Conservation (phyloP, 2,797 vertebrate species). For the Chaetodon trifasciatus region DNA sequence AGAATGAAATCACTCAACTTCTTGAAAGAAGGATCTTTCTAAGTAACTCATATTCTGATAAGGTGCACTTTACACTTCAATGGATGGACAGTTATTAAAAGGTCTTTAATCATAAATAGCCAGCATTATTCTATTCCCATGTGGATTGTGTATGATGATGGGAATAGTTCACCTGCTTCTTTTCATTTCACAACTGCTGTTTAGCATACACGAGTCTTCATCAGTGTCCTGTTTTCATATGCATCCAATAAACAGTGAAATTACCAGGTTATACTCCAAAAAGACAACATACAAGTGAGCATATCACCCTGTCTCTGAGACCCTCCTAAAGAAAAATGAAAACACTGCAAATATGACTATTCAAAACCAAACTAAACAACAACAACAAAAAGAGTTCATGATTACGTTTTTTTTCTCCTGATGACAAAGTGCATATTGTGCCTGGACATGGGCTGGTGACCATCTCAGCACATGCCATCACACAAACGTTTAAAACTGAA, state of each 20-base stretch:
- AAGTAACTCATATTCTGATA: slow-evolving; percentile 58
- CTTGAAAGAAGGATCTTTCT: slow-evolving; percentile 25
- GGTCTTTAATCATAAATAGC: slow-evolving; percentile 54
- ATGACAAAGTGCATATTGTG: slow-evolving; percentile 76
- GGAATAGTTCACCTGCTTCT: slow-evolving; percentile 41
- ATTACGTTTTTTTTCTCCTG: slow-evolving; percentile 42
- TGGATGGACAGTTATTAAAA: slow-evolving; percentile 48
- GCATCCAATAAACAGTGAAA: slow-evolving; percentile 54
- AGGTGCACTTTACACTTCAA: slow-evolving; percentile 76
- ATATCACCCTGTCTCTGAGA: slow-evolving; percentile 53
- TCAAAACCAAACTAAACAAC: slow-evolving; percentile 57
- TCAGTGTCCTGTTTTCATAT: slow-evolving; percentile 51
- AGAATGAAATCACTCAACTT: slow-evolving; percentile 55
- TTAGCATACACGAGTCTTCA: slow-evolving; percentile 34
- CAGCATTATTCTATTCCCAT: slow-evolving; percentile 57
- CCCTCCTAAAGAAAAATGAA: slow-evolving; percentile 2
- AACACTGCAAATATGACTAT: slow-evolving; percentile 64
- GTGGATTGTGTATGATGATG: slow-evolving; percentile 51
- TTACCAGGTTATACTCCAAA: slow-evolving; percentile 52
- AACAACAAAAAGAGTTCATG: slow-evolving; percentile 39
- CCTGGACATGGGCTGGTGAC: slow-evolving; percentile 53
- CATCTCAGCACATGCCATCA: slow-evolving; percentile 58
- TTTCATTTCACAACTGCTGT: slow-evolving; percentile 11
- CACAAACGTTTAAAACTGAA: slow-evolving; percentile 29
- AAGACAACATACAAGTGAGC: slow-evolving; percentile 57